Evolutionary conservation across 2,113 vertebrate species (phyloP), one percentile per base, ranked within the genome.

Genomic region (Galbula dea): DNA sequence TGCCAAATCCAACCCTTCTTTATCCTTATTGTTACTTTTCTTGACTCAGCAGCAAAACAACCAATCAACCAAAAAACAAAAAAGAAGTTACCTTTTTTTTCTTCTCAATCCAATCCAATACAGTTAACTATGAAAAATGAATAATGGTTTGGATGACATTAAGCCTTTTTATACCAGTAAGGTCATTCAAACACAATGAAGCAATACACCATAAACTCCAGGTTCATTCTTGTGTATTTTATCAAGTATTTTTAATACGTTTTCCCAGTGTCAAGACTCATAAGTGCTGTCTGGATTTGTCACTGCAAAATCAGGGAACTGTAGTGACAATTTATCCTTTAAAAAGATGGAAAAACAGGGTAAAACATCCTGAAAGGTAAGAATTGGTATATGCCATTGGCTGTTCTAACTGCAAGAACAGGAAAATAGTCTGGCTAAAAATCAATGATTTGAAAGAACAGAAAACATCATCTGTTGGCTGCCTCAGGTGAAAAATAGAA

Each of bases 301-400:
- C 74, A 66, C 24, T 46, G 15, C 0, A 1, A 78, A 88, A 65
- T 12, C 22, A 58, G 89, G 34, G 4, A 57, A 45, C 19, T 30
- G 5, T 34, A 55, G 45, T 2, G 2, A 66, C 14, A 87, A 27
- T 2, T 19, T 52, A n/a, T 4, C 1, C 1, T 45, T 62, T 63
- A n/a, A 81, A 72, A 39, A 62, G 8, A 19, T 54, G 12, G 26
- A 69, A 74, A 72, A 36, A 10, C 22, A 4, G 3, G 6, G 1
- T 39, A 86, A 73, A 73, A 45, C 2, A 22, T 34, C 5, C 6
- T 27, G 12, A 65, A 75, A 79, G 75, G 9, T 45, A 68, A 30
- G 14, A 21, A 68, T 58, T 4, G 1, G 5, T 65, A 32, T 12
- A 7, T 76, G 26, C 2, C 15, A 9, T 15, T 43, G 43, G 3